Conservation (phyloP, 2,888 invertebrate genomes). For the Ennomos quercinarius region DNA sequence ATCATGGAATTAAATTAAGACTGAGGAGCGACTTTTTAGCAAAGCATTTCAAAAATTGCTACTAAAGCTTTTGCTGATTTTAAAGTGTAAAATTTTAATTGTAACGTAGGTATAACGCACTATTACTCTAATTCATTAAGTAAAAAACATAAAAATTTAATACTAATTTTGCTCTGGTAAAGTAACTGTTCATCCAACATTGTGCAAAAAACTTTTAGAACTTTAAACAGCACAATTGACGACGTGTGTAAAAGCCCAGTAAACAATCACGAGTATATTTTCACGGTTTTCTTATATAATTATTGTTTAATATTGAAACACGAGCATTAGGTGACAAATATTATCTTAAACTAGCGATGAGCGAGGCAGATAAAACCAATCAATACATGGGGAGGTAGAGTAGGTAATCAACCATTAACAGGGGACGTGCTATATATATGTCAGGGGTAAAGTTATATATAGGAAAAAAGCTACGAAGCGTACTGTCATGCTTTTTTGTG, state of each 20-base stretch:
- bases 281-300: slow-evolving; percentile 2
- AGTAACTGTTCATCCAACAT: neutral
- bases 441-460: slow-evolving; percentile 48
- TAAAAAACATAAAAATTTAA: neutral
- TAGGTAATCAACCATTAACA: slow-evolving; percentile 68
- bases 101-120: too few species aligned
- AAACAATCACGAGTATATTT: slow-evolving; percentile 2
- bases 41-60: too few species aligned
- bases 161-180: neutral
- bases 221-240: neutral
- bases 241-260: slow-evolving; percentile 34
- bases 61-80: too few species aligned
- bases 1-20: too few species aligned
- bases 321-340: slow-evolving; percentile 72
- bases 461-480: slow-evolving; percentile 49
- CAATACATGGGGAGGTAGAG: slow-evolving; percentile 67
- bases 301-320: slow-evolving; percentile 39
- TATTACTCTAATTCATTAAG: neutral
- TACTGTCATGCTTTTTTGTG: slow-evolving; percentile 38
- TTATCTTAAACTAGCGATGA: slow-evolving; percentile 75
- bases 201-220: neutral
- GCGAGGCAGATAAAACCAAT: slow-evolving; percentile 71
- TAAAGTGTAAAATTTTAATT: too few species aligned
- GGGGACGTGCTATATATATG: slow-evolving; percentile 45
- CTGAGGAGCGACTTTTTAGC: too few species aligned